phyloP scores from a whole-genome alignment of 1,140 invertebrate species.

The Drosophila parabipectinata region DNA sequence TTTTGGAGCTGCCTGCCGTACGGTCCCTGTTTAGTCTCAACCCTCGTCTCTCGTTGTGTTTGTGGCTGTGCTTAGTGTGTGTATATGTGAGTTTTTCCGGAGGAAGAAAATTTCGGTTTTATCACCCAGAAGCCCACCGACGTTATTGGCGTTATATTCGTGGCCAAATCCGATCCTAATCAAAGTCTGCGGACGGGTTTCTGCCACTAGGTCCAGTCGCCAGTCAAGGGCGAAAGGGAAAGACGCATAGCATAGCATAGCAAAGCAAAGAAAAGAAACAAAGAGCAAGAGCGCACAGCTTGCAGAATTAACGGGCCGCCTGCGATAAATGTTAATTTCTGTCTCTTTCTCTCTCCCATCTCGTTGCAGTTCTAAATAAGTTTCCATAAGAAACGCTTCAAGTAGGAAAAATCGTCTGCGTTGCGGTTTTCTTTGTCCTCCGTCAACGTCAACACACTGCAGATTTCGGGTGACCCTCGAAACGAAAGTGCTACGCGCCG shows the following conservation, averaged over 20 bases:
- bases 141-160: background rate
- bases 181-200: slow-evolving; percentile 1
- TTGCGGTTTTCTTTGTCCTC: slow-evolving; percentile 65
- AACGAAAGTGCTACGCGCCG: slow-evolving; percentile 57
- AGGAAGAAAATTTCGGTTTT: slow-evolving; percentile 48
- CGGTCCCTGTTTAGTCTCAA: slow-evolving; percentile 59
- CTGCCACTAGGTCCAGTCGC: background rate
- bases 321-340: slow-evolving; percentile 52
- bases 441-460: slow-evolving; percentile 21
- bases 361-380: slow-evolving; percentile 75
- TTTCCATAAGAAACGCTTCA: slow-evolving; percentile 41
- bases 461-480: slow-evolving; percentile 53
- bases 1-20: slow-evolving; percentile 40
- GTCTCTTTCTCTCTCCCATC: slow-evolving; percentile 59
- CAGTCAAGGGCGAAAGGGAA: too few relatives aligned
- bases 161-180: background rate
- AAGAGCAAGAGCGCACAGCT: slow-evolving; percentile 20
- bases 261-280: slow-evolving; percentile 6
- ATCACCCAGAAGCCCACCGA: background rate
- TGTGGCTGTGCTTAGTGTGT: slow-evolving; percentile 51
- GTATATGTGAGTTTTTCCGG: slow-evolving; percentile 57
- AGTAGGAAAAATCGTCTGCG: slow-evolving; percentile 48
- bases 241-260: background rate
- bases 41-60: slow-evolving; percentile 55
- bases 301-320: slow-evolving; percentile 34